Evolutionary conservation across 2,888 invertebrate genomes (phyloP).

Genomic region (Catocala nupta): DNA sequence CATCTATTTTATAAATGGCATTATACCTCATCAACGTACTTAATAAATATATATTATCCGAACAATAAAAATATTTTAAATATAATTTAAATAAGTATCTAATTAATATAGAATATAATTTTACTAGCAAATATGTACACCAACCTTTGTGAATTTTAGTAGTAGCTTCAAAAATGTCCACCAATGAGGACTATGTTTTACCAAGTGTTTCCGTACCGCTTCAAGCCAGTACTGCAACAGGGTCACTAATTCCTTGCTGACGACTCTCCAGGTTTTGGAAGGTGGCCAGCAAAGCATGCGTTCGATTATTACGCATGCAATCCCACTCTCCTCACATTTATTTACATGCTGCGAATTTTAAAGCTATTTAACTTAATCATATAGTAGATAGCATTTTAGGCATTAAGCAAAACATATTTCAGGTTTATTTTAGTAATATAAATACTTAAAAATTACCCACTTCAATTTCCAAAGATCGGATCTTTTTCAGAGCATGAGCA

Average conservation of each 20-base stretch:
- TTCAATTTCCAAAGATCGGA: conserved; percentile 71
- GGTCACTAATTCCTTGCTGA: conserved; percentile 67
- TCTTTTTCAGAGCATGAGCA: conserved; percentile 68
- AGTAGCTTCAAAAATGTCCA: conserved; percentile 71
- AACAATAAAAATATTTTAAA: too few relatives aligned
- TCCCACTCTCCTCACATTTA: conserved; percentile 70
- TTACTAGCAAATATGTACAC: background rate
- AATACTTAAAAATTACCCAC: conserved; percentile 50
- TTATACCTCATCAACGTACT: too few relatives aligned
- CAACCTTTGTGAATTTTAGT: conserved; percentile 69
- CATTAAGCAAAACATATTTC: too few relatives aligned
- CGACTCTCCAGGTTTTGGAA: conserved; percentile 69
- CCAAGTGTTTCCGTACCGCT: conserved; percentile 67
- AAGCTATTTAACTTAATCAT: background rate
- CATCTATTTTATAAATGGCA: too few relatives aligned
- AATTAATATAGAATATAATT: too few relatives aligned
- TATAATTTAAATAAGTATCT: too few relatives aligned
- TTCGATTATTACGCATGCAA: conserved; percentile 66
- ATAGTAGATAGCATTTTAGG: too few relatives aligned
- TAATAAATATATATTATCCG: too few relatives aligned
- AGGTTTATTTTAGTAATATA: too few relatives aligned
- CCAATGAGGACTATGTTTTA: conserved; percentile 65
- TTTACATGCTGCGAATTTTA: conserved; percentile 68
- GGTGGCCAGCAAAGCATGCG: conserved; percentile 63
- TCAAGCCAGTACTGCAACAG: conserved; percentile 75